These are phyloP conservation scores for Gulo gulo DNA, from an alignment of 2,113 vertebrate genomes.

Conservation along the genomic window DNA sequence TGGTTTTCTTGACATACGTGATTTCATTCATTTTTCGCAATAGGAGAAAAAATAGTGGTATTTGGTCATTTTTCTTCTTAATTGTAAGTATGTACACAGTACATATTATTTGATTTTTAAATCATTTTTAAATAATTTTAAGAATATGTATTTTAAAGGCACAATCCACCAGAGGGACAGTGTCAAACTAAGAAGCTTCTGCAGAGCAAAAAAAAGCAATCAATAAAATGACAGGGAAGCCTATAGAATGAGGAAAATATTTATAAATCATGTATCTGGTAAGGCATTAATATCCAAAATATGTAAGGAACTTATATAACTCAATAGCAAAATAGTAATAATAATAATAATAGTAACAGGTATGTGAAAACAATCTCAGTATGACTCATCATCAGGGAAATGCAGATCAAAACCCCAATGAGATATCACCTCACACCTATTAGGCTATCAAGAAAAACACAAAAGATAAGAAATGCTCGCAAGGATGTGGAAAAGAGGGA, in stretches of 20 bases:
- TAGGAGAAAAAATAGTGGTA: constrained; percentile 63
- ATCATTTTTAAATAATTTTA: background rate
- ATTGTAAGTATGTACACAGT: constrained; percentile 66
- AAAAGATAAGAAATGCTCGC: background rate
- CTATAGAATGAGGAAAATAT: background rate
- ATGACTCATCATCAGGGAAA: too few species aligned
- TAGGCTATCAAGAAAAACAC: background rate
- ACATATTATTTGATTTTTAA: background rate
- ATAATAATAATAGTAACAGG: too few species aligned
- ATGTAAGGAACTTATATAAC: background rate
- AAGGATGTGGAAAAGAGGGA: background rate
- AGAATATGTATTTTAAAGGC: background rate
- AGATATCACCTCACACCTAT: too few species aligned
- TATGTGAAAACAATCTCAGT: too few species aligned
- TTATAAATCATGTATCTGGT: background rate
- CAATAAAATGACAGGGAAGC: background rate
- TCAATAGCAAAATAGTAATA: too few species aligned
- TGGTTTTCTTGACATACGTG: constrained; percentile 74
- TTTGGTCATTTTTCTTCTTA: constrained; percentile 80
- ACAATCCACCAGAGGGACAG: background rate
- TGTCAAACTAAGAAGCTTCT: background rate
- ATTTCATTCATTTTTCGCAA: constrained; percentile 77
- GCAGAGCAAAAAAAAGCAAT: background rate
- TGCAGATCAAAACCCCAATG: too few species aligned
- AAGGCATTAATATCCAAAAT: background rate